These are phyloP conservation scores for Aplodontia rufa DNA, from an alignment of 2,113 vertebrate genomes.

Conservation along the genomic window DNA sequence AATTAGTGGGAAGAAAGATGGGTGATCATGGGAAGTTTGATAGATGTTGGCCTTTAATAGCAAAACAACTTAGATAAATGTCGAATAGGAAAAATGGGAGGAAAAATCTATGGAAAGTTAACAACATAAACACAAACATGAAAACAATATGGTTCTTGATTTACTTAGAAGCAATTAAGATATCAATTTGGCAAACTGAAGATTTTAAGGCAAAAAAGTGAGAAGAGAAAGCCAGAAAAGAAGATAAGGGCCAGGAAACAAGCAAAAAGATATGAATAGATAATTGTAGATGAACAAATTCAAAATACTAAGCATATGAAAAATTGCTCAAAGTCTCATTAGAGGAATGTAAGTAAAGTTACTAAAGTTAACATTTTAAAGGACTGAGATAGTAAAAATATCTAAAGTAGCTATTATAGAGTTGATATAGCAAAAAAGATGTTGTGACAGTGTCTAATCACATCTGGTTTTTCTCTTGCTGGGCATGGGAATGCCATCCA, in stretches of 20 bases:
- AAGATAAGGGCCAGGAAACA: background rate
- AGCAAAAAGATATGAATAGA: background rate
- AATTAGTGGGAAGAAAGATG: background rate
- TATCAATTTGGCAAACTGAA: background rate
- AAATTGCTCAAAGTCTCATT: background rate
- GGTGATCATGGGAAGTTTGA: background rate
- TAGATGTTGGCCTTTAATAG: background rate
- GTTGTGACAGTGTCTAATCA: background rate
- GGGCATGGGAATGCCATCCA: background rate
- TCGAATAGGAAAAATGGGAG: background rate
- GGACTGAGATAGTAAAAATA: background rate
- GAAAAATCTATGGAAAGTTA: background rate
- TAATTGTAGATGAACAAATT: background rate
- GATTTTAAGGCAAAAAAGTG: background rate
- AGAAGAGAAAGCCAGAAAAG: background rate
- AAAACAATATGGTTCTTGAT: background rate
- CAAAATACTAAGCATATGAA: background rate
- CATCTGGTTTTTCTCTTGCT: background rate
- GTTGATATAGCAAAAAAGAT: background rate
- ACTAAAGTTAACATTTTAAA: background rate
- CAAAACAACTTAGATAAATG: background rate
- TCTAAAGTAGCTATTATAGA: background rate
- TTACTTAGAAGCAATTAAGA: background rate
- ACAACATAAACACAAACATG: background rate
- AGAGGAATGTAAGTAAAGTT: background rate